Evolutionary conservation across 2,113 vertebrate genomes (phyloP).

Genomic region (Anoplopoma fimbria): DNA sequence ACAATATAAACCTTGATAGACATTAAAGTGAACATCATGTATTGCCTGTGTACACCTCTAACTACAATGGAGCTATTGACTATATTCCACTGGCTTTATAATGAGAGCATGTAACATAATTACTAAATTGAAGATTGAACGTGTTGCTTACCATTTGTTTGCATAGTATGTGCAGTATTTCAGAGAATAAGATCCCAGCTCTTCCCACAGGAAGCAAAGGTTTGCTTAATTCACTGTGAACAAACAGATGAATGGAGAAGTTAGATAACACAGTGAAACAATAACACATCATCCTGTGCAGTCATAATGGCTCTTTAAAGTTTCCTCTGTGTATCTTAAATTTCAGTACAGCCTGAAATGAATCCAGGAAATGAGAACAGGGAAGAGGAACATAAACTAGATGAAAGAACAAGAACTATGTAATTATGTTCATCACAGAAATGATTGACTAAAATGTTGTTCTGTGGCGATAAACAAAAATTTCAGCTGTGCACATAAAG

Average conservation of each 20-base stretch:
- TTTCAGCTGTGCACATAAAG: background rate
- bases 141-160: constrained; percentile 96
- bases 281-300: background rate
- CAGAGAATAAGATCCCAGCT: constrained; percentile 94
- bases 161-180: constrained; percentile 99
- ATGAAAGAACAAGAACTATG: background rate
- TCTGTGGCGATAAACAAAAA: background rate
- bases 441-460: background rate
- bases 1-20: background rate
- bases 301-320: background rate
- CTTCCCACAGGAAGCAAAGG: constrained; percentile 97
- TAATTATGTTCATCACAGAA: background rate
- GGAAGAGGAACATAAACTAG: background rate
- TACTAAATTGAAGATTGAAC: background rate
- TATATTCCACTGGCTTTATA: background rate
- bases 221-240: constrained; percentile 97
- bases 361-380: background rate
- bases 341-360: background rate
- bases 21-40: background rate
- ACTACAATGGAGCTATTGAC: background rate
- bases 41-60: background rate
- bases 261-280: background rate
- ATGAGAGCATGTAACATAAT: background rate
- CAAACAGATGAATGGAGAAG: constrained; percentile 45
- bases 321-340: background rate